Base-by-base conservation (phyloP, 2,888 invertebrate genomes). In the Parthenolecanium corni region DNA sequence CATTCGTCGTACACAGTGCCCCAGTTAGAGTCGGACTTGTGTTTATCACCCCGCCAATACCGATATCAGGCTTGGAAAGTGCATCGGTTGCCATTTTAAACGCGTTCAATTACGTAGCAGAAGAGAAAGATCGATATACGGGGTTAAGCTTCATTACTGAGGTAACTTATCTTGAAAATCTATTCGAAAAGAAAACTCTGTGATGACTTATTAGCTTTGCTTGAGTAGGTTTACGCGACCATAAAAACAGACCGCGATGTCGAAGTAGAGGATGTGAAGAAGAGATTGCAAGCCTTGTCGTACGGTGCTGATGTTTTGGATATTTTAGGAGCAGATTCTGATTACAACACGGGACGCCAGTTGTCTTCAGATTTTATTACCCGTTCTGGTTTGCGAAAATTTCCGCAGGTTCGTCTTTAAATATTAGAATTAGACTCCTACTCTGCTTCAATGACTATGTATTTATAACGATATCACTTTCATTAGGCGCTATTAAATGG, bases 1-100 rank as follows among this genome's bases (percentile, higher is more conserved):
- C 94, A 0, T 85, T 98, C 71, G 83, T 90, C 65, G 81, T 88
- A 51, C 94, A 97, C 73, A 84, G 86, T 64, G 92, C 94, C 4
- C 96, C 97, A 0, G 79, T 88, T 51, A 81, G 94, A 66, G 82
- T 97, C 40, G 97, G 96, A 2, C 71, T 97, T 36, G 86, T 95
- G 2, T 84, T 96, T 66, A 78, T 83, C 40, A 81, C 81, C 65
- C 77, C 80, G 64, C 75, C 79, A 23, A 72, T 78, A 49, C 76
- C 77, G 1, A 71, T 78, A 1, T 79, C 77, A 64, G 83, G 84
- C 0, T 73, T 78, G n/a, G 77, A 79, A 1, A 83, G 85, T 72
- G 80, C 89, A 1, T 85, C 88, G 31, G 82, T 90, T 1, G 92
- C 94, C 20, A 77, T 94, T 65, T 78, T 89, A 11, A 86, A 90